Evolutionary conservation across 2,888 invertebrate genomes (phyloP), one percentile per base, ranked within the genome.

Genomic region (Noctua janthina): DNA sequence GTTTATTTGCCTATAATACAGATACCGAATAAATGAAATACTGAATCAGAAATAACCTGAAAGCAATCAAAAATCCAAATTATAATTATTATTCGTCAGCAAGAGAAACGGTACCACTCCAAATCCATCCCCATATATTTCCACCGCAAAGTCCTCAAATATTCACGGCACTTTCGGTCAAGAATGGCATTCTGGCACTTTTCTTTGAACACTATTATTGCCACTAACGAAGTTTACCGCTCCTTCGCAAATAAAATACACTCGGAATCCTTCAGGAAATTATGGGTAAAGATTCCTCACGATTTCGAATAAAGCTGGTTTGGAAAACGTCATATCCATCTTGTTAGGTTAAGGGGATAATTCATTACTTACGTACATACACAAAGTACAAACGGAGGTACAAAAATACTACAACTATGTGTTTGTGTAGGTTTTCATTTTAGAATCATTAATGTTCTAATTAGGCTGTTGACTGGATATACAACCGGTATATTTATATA

Each of bases 101-200:
- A 46, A 5, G 10, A 0, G 15, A 49, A 54, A 13, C 79, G 76
- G 51, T 23, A 11, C 74, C 62, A 72, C 23, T 35, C 11, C 64
- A 54, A 82, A 66, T 87, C 51, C 6, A 0, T 2, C 0, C 17
- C 83, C 90, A 91, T 95, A 78, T 93, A 89, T 93, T 90, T 88
- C 35, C 90, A 87, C 43, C 43, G 11, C 82, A 82, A 92, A 92
- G 93, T 91, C 92, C 91, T 92, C 91, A 94, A 93, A 94, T 94
- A 95, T 95, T 93, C 93, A 91, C 87, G 93, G 95, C 92, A 94
- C 92, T 95, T 94, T 92, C 91, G 94, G 94, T 92, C 93, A 93
- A 92, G 94, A 94, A 95, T 95, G 94, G 94, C 92, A 93, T 94
- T 93, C 92, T 93, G 94, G 93, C 95, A 95, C 95, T 94, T 94